Percentiles rank a stretch among this genome's conserved stretches.
Evolutionary conservation across 2,797 vertebrate species (phyloP).

Genomic region (Bryconaethiops microstoma): DNA sequence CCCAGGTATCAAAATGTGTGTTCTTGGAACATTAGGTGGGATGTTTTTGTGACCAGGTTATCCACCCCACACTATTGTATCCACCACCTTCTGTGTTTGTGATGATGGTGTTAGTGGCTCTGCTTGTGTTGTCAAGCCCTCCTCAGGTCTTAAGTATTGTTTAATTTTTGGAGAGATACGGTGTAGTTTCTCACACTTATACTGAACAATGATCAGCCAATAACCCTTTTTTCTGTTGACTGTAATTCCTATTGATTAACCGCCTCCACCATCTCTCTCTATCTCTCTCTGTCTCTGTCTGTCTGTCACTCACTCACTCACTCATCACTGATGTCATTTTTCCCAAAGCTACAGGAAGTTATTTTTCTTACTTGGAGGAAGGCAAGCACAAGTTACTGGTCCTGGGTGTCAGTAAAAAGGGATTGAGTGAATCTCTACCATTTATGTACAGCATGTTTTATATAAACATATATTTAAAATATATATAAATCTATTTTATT

Average conservation of each 20-base stretch:
- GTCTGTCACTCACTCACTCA: conserved; percentile 23
- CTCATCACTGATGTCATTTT: too few species aligned
- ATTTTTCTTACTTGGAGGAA: conserved; percentile 55
- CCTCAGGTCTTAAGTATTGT: conserved; percentile 34
- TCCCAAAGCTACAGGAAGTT: conserved; percentile 66
- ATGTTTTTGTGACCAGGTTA: background rate
- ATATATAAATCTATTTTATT: conserved; percentile 85
- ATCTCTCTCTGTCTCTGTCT: conserved; percentile 49
- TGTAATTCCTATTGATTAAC: conserved; percentile 9
- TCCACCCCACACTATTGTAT: background rate
- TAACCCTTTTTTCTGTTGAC: conserved; percentile 11
- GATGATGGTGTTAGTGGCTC: background rate
- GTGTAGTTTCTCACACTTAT: background rate
- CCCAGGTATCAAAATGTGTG: conserved; percentile 9
- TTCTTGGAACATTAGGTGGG: conserved; percentile 35
- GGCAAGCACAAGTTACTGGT: conserved; percentile 80
- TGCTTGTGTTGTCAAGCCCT: conserved; percentile 14
- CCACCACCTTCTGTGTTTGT: background rate
- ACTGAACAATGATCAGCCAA: background rate
- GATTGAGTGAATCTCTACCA: conserved; percentile 73
- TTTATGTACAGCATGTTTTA: conserved; percentile 81
- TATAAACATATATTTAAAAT: conserved; percentile 80
- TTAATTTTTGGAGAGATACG: background rate
- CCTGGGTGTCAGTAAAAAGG: conserved; percentile 74
- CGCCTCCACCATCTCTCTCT: conserved; percentile 57